phyloP scores from a whole-genome alignment of 2,113 vertebrate genomes.

The Sterrhoptilus dennistouni region DNA sequence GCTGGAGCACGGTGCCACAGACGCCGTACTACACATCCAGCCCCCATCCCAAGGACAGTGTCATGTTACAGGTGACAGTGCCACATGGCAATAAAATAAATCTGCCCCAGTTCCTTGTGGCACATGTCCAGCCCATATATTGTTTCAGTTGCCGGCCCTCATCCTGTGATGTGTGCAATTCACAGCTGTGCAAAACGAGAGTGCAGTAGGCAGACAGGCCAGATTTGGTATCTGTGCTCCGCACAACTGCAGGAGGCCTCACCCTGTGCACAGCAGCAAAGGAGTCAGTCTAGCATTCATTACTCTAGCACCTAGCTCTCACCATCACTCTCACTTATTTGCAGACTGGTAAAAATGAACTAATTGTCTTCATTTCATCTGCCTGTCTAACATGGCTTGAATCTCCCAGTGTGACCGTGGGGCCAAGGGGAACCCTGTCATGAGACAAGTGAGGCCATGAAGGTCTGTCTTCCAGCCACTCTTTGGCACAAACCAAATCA shows the following conservation, averaged over 20 bases:
- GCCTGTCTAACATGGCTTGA: not conserved
- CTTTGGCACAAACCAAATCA: not conserved
- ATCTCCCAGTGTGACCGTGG: not conserved
- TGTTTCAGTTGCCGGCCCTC: not conserved
- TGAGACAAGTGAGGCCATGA: not conserved
- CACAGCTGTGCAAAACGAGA: not conserved
- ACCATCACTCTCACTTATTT: not conserved
- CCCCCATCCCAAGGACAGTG: not conserved
- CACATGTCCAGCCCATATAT: not conserved
- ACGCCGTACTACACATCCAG: not conserved
- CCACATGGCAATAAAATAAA: not conserved
- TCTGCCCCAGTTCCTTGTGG: not conserved
- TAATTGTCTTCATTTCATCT: not conserved
- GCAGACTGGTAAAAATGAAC: not conserved
- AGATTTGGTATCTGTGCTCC: not conserved
- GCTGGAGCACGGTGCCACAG: not conserved
- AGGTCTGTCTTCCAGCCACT: not conserved
- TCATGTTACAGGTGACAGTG: not conserved
- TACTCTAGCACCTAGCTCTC: not conserved
- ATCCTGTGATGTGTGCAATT: rapidly evolving
- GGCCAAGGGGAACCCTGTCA: not conserved
- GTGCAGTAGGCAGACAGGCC: not conserved
- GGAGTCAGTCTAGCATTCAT: not conserved
- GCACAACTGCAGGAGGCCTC: not conserved
- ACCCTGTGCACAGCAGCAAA: not conserved